Conservation (phyloP, 2,113 vertebrate species). For the Halichoeres trimaculatus region DNA sequence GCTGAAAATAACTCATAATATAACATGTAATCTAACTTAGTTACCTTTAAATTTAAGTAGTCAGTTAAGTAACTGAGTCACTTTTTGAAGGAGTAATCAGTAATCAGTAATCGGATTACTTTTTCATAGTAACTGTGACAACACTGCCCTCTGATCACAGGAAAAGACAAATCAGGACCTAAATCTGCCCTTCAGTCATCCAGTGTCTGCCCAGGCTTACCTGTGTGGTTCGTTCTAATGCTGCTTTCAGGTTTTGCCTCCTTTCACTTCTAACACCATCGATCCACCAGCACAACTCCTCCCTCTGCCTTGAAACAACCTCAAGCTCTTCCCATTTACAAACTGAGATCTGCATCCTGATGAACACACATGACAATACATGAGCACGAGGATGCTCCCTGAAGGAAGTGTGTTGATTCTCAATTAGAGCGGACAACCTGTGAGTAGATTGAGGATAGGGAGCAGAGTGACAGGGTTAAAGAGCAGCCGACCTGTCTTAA, state of each 20-base stretch:
- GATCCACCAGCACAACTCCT: background rate
- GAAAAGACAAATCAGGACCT: too few relatives aligned
- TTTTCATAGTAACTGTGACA: too few relatives aligned
- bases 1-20: too few relatives aligned
- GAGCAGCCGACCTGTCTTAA: slow-evolving; percentile 15
- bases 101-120: too few relatives aligned
- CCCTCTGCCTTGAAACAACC: background rate
- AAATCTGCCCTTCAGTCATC: too few relatives aligned
- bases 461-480: slow-evolving; percentile 9
- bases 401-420: slow-evolving; percentile 18
- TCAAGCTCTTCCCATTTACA: slow-evolving; percentile 28
- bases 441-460: slow-evolving; percentile 1
- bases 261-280: background rate
- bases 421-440: slow-evolving; percentile 6
- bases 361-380: background rate
- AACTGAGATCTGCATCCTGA: slow-evolving; percentile 12
- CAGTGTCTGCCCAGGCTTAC: too few relatives aligned
- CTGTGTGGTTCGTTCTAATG: too few relatives aligned
- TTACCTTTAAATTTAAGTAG: too few relatives aligned
- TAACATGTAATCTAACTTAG: too few relatives aligned
- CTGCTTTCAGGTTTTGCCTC: background rate
- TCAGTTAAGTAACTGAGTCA: too few relatives aligned
- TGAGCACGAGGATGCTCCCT: background rate
- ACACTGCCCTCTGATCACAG: too few relatives aligned
- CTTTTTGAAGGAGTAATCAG: too few relatives aligned